phyloP scores from a whole-genome alignment of 2,113 vertebrate genomes.

The Dromiciops gliroides region DNA sequence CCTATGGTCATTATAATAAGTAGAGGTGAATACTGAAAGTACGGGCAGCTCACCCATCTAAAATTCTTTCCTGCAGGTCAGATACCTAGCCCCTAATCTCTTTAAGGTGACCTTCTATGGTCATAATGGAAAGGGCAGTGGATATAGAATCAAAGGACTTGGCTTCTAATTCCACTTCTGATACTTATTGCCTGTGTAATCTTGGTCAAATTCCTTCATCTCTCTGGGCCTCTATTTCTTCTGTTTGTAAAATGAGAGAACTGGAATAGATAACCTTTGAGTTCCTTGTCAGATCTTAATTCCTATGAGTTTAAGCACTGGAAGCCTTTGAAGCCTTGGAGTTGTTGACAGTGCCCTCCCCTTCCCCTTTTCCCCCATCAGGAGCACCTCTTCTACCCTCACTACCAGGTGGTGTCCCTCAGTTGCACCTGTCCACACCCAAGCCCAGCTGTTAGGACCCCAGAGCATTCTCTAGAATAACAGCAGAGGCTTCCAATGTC shows the following conservation, averaged over 20 bases:
- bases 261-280: not conserved
- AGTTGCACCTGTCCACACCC: conserved; percentile 42
- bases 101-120: not conserved
- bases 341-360: not conserved
- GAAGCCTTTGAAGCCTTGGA: not conserved
- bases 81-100: not conserved
- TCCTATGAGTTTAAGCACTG: not conserved
- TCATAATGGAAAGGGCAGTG: not conserved
- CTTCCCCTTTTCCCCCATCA: not conserved
- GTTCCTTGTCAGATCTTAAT: not conserved
- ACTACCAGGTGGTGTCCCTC: not conserved
- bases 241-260: not conserved
- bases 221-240: not conserved
- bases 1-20: not conserved
- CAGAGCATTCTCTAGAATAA: accelerated
- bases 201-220: not conserved
- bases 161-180: not conserved
- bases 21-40: not conserved
- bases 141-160: not conserved
- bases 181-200: not conserved
- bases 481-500: not conserved
- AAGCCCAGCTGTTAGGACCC: conserved; percentile 41
- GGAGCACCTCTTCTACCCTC: not conserved
- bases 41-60: not conserved
- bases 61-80: not conserved